A percentile compares a stretch with the other conserved stretches of the same genome.
Conservation (phyloP, 2,888 invertebrate genomes). For the Rhingia rostrata region DNA sequence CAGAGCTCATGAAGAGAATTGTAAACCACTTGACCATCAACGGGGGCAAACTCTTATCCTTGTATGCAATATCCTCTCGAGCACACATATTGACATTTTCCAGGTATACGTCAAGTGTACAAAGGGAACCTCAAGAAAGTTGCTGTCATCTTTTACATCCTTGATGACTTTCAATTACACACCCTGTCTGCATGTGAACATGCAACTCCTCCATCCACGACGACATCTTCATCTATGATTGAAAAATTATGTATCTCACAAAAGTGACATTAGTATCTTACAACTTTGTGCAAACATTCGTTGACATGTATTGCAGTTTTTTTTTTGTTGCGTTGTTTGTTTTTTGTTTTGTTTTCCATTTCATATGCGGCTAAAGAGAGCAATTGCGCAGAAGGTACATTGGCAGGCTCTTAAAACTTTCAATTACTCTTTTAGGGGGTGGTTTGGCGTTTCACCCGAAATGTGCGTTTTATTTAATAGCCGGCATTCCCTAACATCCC, state of each 20-base stretch:
- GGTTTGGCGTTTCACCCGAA: neutral
- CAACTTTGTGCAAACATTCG: constrained; percentile 36
- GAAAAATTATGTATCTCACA: constrained; percentile 61
- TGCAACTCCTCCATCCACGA: constrained; percentile 9
- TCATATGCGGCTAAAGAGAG: constrained; percentile 37
- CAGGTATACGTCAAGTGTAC: neutral
- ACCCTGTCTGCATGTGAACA: constrained; percentile 18
- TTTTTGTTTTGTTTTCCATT: neutral
- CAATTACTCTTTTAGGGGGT: constrained; percentile 19
- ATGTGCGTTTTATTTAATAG: neutral
- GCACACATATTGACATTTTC: constrained; percentile 8
- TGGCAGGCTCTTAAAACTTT: constrained; percentile 33
- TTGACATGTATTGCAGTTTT: constrained; percentile 25
- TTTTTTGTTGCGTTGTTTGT: constrained; percentile 10
- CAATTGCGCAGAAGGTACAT: constrained; percentile 41
- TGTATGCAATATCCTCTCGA: neutral
- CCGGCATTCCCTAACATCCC: constrained; percentile 36
- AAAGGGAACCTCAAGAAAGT: constrained; percentile 12
- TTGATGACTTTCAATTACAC: constrained; percentile 62
- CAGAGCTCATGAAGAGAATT: constrained; percentile 6
- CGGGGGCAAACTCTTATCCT: constrained; percentile 12
- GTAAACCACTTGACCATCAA: constrained; percentile 45
- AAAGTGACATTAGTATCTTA: constrained; percentile 36
- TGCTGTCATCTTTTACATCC: constrained; percentile 18
- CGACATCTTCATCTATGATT: constrained; percentile 28